Base-by-base conservation (phyloP, 1,140 invertebrate species). In the Diorhabda sublineata region DNA sequence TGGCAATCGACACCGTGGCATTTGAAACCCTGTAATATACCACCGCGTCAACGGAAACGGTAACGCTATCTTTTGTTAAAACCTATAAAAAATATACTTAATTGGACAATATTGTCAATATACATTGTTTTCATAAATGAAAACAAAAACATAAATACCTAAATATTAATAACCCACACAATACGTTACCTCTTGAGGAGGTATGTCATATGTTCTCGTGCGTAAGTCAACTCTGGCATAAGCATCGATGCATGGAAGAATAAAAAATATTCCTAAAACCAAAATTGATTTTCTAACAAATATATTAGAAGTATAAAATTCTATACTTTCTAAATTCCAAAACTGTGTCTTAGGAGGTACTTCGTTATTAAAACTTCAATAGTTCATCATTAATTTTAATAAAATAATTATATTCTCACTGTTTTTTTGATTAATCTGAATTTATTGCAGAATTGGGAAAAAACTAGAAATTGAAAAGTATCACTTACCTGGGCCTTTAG, bases 1-100 rank as follows among this genome's bases (percentile, higher is more conserved):
- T 98, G 45, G 95, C 95, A 72, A 98, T 95, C 56, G 95, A 97
- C 67, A 98, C 92, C 0, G 95, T 97, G 7, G 97, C 96, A 83
- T 98, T 97, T 77, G 92, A 94, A 61, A 97, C 92, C 47, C 93
- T 88, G 81, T 97, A 97, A 83, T 97, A 98, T 41, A 97, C 93
- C 60, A 95, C 94, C 45, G 95, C 96, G 82, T 97, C 95, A 9
- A 97, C 95, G 5, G 93, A 94, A 7, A 97, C 95, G 2, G 96
- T 98, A 42, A 98, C 96, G 68, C 92, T 94, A 83, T 97, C 95
- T 81, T 96, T 94, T 26, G 94, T 96, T 72, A 98, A 83, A 26
- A 97, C 93, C 93, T 96, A 80, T 41, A 69, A 73, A 41, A 60
- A 59, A 77, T 26, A 26, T 26, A 26, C 26, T 26, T 26, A 26